Percentiles rank a stretch among this genome's conserved stretches.
Evolutionary conservation across 2,113 vertebrate species (phyloP).

Genomic region (Bubo bubo): DNA sequence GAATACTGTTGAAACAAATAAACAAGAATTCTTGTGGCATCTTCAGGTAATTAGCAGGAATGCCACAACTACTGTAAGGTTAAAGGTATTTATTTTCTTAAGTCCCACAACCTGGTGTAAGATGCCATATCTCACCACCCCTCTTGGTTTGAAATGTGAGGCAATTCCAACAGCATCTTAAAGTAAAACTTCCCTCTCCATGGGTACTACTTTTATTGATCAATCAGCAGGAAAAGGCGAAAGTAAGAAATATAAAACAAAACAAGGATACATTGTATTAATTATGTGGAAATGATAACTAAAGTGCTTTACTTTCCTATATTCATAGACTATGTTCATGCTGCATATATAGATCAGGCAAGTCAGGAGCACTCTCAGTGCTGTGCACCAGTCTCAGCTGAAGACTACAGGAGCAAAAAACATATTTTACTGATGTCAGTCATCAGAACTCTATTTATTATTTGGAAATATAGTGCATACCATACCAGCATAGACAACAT

Average conservation of each 20-base stretch:
- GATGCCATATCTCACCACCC: not conserved
- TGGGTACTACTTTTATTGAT: not conserved
- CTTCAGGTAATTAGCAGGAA: slow-evolving; percentile 55
- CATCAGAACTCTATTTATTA: not conserved
- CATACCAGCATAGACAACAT: accelerated
- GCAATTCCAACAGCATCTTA: not conserved
- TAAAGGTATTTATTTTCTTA: slow-evolving; percentile 17
- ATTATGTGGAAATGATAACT: not conserved
- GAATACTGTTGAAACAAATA: slow-evolving; percentile 23
- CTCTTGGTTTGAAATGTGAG: not conserved
- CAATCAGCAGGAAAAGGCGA: not conserved
- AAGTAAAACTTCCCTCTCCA: not conserved
- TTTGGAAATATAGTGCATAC: not conserved
- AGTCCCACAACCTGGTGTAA: not conserved
- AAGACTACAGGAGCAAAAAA: not conserved
- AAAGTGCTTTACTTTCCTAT: not conserved
- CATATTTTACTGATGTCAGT: not conserved
- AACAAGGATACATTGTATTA: not conserved
- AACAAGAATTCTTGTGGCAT: slow-evolving; percentile 40
- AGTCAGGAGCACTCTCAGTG: not conserved
- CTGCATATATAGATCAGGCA: not conserved
- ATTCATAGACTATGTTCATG: not conserved
- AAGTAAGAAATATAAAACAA: not conserved
- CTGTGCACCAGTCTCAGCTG: not conserved
- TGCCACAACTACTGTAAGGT: slow-evolving; percentile 16